phyloP scores from a whole-genome alignment of 2,888 invertebrate species.

The Orthonychiurus folsomi region DNA sequence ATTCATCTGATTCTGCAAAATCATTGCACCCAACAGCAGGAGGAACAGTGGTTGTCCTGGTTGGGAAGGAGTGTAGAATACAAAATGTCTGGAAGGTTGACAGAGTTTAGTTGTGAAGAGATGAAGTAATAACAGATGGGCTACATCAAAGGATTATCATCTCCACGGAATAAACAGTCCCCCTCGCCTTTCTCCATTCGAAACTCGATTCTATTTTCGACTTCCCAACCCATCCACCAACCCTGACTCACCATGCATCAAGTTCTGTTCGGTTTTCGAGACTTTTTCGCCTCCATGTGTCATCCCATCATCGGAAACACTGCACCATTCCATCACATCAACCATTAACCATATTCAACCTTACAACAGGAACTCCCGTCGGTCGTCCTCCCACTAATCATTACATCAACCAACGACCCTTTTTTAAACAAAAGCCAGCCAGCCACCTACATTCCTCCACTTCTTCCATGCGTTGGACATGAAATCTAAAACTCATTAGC shows the following conservation, averaged over 20 bases:
- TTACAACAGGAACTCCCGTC: too few relatives aligned
- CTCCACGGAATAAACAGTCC: conserved; percentile 20
- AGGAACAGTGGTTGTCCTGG: too few relatives aligned
- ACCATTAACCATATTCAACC: background rate
- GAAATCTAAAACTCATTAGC: too few relatives aligned
- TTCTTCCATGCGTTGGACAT: too few relatives aligned
- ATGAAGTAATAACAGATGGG: conserved; percentile 25
- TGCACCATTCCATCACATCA: background rate
- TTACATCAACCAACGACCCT: too few relatives aligned
- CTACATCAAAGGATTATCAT: conserved; percentile 28
- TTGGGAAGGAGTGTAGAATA: conserved; percentile 3
- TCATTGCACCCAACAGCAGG: too few relatives aligned
- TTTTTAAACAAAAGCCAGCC: too few relatives aligned
- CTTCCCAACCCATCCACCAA: conserved; percentile 16
- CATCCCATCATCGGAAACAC: too few relatives aligned
- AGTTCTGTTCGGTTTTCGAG: background rate
- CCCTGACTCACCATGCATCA: too few relatives aligned
- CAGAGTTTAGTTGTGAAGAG: background rate
- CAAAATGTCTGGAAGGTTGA: conserved; percentile 13
- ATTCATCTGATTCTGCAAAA: too few relatives aligned
- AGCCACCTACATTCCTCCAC: too few relatives aligned
- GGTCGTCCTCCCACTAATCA: too few relatives aligned
- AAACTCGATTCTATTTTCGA: conserved; percentile 6
- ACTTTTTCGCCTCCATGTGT: background rate
- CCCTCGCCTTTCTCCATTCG: conserved; percentile 12